Base-by-base conservation (phyloP, 2,888 invertebrate species). In the Lasioglossum vierecki region DNA sequence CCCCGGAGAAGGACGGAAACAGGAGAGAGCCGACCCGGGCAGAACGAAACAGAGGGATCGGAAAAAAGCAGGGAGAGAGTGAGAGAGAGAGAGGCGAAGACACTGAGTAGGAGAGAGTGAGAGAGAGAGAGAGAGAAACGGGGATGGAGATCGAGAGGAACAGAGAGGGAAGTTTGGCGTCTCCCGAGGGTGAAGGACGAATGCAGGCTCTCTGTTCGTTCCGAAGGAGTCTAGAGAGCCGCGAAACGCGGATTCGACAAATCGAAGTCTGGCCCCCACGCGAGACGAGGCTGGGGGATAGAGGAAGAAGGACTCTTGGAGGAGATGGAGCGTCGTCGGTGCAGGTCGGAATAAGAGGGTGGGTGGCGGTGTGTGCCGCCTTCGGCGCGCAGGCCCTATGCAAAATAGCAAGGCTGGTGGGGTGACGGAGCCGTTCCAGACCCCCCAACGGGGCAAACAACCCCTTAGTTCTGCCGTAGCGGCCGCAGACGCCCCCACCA, bases 391-490 rank as follows among this genome's bases (percentile, higher is more conserved):
- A 94, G 93, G 94, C 93, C 94, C 94, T 94, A 94, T 94, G 94
- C 94, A 94, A 94, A 94, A 93, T 93, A 94, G 93, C 89, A 86
- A 78, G 87, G 89, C 85, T 91, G 92, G 91, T 90, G 87, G 91
- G 89, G 91, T 86, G 88, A 89, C 81, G 86, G 87, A 84, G 89
- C 83, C 86, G 90, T 88, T 90, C 92, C 92, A 92, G 92, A 94
- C 92, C 92, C 90, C 92, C 91, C 90, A 92, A 91, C 93, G 93
- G 93, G 94, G 93, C 93, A 94, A 94, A 94, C 94, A 94, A 94
- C 94, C 94, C 94, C 93, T 94, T 94, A 94, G 94, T 94, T 93
- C 93, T 94, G 94, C 91, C 92, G 94, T 94, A 94, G 94, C 94
- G 93, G 93, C 91, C 94, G 93, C 94, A 93, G 94, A 94, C 94